phyloP scores from a whole-genome alignment of 2,797 vertebrate genomes.

The Leuciscus waleckii region DNA sequence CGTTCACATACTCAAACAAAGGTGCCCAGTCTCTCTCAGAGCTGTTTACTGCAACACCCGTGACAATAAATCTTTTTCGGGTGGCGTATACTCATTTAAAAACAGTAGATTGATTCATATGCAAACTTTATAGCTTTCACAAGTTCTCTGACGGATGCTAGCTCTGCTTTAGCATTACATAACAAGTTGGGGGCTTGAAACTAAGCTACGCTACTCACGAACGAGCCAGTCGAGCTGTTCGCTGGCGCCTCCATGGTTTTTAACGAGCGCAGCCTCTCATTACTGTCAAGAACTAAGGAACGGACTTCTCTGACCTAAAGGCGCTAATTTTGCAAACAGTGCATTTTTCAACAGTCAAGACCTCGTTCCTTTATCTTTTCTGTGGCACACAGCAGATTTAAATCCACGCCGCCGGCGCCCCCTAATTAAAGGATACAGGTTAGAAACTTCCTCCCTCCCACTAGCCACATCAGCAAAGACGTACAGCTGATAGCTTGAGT shows the following conservation, averaged over 20 bases:
- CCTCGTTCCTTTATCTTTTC: slow-evolving; percentile 56
- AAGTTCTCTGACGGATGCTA: slow-evolving; percentile 34
- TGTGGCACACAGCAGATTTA: slow-evolving; percentile 35
- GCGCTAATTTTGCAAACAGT: slow-evolving; percentile 47
- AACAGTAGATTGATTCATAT: slow-evolving; percentile 40
- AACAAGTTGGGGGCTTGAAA: slow-evolving; percentile 19
- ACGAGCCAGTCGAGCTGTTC: slow-evolving; percentile 10
- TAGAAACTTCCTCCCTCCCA: slow-evolving; percentile 3
- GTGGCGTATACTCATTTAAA: slow-evolving; percentile 42
- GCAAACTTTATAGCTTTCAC: slow-evolving; percentile 38
- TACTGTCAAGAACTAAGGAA: slow-evolving; percentile 48
- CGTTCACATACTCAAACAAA: slow-evolving; percentile 35
- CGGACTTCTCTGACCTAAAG: slow-evolving; percentile 23
- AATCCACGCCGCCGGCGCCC: not conserved
- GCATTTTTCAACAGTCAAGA: slow-evolving; percentile 46
- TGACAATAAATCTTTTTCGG: slow-evolving; percentile 45
- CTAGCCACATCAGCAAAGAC: slow-evolving; percentile 37
- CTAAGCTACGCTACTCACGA: not conserved
- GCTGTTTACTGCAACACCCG: not conserved
- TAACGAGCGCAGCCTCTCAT: slow-evolving; percentile 45
- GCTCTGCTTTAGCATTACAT: slow-evolving; percentile 17
- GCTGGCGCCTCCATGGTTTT: not conserved
- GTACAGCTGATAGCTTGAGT: not conserved
- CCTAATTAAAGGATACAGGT: slow-evolving; percentile 53
- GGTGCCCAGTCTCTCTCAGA: slow-evolving; percentile 4